Conservation (phyloP, 1,140 invertebrate species). For the Cydia splendana region DNA sequence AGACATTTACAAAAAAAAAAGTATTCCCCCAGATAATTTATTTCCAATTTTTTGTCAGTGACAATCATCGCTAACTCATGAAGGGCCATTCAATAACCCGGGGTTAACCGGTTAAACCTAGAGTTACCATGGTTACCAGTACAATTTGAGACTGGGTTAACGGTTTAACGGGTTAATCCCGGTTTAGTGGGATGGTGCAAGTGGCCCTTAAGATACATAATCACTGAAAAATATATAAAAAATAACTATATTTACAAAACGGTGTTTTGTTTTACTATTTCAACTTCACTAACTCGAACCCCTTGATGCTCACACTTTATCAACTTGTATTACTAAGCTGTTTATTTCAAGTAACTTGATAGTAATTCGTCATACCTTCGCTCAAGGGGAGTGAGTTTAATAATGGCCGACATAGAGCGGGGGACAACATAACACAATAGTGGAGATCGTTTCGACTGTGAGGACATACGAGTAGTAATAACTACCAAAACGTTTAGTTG, state of each 20-base stretch:
- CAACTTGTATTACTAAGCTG: slow-evolving; percentile 33
- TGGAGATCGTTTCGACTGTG: slow-evolving; percentile 37
- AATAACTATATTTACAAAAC: background rate
- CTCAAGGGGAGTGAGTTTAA: slow-evolving; percentile 55
- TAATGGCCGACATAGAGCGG: slow-evolving; percentile 59
- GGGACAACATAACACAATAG: slow-evolving; percentile 42
- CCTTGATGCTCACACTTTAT: slow-evolving; percentile 10
- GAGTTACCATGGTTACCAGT: too few relatives aligned
- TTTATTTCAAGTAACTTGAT: slow-evolving; percentile 55
- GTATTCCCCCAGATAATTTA: too few relatives aligned
- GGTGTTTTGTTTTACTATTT: background rate
- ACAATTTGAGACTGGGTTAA: too few relatives aligned
- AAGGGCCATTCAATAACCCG: too few relatives aligned
- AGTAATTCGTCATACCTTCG: slow-evolving; percentile 55
- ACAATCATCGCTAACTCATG: too few relatives aligned
- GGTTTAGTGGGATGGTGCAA: too few relatives aligned
- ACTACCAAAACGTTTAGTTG: background rate
- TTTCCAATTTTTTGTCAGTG: too few relatives aligned
- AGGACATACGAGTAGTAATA: slow-evolving; percentile 42
- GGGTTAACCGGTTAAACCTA: too few relatives aligned
- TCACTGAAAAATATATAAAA: too few relatives aligned
- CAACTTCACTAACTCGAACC: background rate
- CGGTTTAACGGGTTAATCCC: too few relatives aligned
- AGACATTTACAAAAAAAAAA: too few relatives aligned
- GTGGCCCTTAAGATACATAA: too few relatives aligned